Percentiles rank a stretch among this genome's conserved stretches.
Conservation (phyloP, 2,113 vertebrate genomes). For the Pyxicephalus adspersus region DNA sequence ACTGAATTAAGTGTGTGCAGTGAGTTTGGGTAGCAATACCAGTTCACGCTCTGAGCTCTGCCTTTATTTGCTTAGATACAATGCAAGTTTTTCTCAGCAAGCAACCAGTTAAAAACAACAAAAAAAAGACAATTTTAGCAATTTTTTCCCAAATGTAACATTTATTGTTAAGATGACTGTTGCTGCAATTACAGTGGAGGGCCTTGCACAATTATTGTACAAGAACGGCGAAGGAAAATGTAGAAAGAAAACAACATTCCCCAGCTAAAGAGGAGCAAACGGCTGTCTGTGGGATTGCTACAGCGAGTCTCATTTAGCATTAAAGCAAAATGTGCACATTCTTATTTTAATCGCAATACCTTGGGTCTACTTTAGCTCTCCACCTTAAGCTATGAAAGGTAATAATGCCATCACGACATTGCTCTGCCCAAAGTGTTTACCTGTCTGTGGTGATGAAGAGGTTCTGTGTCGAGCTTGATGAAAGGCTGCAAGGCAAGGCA, state of each 20-base stretch:
- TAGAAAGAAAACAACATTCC: background rate
- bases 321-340: conserved; percentile 19
- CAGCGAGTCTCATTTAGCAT: background rate
- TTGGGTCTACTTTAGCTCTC: conserved; percentile 23
- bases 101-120: no score
- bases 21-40: no score
- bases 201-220: background rate
- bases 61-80: no score
- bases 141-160: conserved; percentile 14
- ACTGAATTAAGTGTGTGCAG: no score
- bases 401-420: conserved; percentile 13
- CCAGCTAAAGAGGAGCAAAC: background rate
- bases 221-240: background rate
- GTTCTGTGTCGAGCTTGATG: background rate
- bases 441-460: conserved; percentile 41
- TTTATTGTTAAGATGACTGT: conserved; percentile 9
- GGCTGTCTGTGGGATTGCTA: conserved; percentile 8
- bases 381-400: conserved; percentile 29
- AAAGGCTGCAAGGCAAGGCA: background rate
- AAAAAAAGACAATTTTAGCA: background rate
- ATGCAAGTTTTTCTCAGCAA: no score
- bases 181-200: conserved; percentile 4
- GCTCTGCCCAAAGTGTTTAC: conserved; percentile 18
- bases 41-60: background rate
- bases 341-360: conserved; percentile 36